These are phyloP conservation scores for Scrobipalpa costella DNA, from an alignment of 2,888 invertebrate species.

Conservation along the genomic window DNA sequence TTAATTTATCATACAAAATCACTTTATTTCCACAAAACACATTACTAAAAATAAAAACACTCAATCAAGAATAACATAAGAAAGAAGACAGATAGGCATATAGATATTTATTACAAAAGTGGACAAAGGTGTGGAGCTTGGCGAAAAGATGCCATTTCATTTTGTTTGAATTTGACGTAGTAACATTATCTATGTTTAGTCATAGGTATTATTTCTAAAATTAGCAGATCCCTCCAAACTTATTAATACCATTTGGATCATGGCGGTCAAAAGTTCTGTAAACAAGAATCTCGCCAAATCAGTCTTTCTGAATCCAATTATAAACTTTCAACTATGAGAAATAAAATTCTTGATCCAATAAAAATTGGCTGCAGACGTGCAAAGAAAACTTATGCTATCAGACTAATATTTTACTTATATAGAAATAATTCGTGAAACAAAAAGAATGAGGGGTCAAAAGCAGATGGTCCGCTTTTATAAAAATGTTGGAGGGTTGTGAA, in stretches of 20 bases:
- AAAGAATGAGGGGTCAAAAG: slow-evolving; percentile 81
- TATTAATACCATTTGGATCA: background rate
- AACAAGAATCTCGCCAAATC: slow-evolving; percentile 20
- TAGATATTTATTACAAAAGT: too few species aligned
- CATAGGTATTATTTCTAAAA: background rate
- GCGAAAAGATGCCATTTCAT: too few species aligned
- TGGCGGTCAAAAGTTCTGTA: background rate
- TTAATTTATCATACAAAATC: too few species aligned
- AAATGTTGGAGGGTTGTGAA: slow-evolving; percentile 81
- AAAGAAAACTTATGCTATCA: slow-evolving; percentile 52
- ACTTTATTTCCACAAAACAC: too few species aligned
- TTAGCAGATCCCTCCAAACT: background rate
- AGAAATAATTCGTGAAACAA: slow-evolving; percentile 78
- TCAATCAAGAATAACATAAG: too few species aligned
- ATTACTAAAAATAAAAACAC: too few species aligned
- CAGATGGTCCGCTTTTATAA: slow-evolving; percentile 81
- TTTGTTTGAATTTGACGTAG: too few species aligned
- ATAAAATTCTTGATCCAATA: slow-evolving; percentile 40
- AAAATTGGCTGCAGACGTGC: slow-evolving; percentile 52
- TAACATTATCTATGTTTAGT: too few species aligned
- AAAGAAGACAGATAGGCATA: too few species aligned
- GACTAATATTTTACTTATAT: slow-evolving; percentile 71
- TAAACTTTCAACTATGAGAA: slow-evolving; percentile 29
- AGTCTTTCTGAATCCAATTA: slow-evolving; percentile 24
- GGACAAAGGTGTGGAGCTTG: too few species aligned